phyloP scores from a whole-genome alignment of 2,797 vertebrate genomes.

The Coranthus polyacanthus region DNA sequence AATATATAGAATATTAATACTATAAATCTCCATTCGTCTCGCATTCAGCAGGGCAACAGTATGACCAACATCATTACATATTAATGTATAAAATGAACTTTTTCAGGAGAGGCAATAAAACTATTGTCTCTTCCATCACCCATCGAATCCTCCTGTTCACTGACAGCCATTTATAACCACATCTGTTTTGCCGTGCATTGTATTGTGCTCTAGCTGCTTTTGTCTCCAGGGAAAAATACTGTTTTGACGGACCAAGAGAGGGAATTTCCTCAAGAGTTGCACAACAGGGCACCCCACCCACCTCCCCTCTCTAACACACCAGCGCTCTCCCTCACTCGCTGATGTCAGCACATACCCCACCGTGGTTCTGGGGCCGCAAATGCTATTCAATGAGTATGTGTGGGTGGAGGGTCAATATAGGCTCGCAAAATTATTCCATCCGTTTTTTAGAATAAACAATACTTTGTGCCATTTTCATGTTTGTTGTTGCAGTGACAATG shows the following conservation, averaged over 20 bases:
- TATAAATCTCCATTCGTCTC: conserved; percentile 68
- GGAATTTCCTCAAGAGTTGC: conserved; percentile 75
- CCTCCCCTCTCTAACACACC: conserved; percentile 38
- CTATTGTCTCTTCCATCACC: conserved; percentile 29
- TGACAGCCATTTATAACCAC: conserved; percentile 48
- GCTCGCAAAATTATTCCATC: conserved; percentile 34
- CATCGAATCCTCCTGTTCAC: conserved; percentile 7
- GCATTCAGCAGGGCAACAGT: conserved; percentile 37
- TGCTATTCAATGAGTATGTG: conserved; percentile 67
- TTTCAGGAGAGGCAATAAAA: conserved; percentile 44
- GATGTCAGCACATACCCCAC: conserved; percentile 78
- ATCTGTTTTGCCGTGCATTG: conserved; percentile 49
- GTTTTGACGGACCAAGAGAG: conserved; percentile 73
- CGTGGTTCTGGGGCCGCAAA: conserved; percentile 56
- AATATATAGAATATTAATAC: conserved; percentile 78
- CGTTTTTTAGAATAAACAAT: conserved; percentile 32
- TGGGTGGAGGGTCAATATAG: conserved; percentile 56
- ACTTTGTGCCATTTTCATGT: conserved; percentile 30
- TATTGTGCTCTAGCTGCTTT: conserved; percentile 27
- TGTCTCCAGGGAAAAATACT: conserved; percentile 67
- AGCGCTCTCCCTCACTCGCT: conserved; percentile 53
- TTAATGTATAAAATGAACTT: conserved; percentile 61
- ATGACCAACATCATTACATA: conserved; percentile 58
- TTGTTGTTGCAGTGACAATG: background rate
- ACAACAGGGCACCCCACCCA: conserved; percentile 62